Percentiles rank a stretch among this genome's conserved stretches.
Conservation (phyloP, 2,797 vertebrate species). For the Notoglanidium macrostoma region DNA sequence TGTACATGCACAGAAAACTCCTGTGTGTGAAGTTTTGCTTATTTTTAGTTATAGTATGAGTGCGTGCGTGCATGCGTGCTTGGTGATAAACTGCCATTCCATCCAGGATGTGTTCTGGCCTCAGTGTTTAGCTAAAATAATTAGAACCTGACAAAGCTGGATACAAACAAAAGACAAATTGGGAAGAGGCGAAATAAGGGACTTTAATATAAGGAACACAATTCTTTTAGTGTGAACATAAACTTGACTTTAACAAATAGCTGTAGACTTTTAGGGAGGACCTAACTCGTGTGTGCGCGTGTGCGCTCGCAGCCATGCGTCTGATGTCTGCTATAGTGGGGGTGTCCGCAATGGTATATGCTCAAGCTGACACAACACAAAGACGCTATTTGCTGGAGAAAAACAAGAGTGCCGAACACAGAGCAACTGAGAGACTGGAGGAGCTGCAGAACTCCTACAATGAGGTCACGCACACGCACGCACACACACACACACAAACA, state of each 20-base stretch:
- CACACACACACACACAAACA: background rate
- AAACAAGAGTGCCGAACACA: conserved; percentile 69
- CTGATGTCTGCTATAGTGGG: conserved; percentile 83
- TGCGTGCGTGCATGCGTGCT: background rate
- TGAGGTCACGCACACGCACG: conserved; percentile 69
- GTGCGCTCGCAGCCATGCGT: conserved; percentile 79
- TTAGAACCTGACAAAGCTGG: background rate
- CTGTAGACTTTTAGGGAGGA: background rate
- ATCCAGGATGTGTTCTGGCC: background rate
- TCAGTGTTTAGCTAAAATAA: background rate
- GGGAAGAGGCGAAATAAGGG: background rate
- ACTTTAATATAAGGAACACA: too few species aligned
- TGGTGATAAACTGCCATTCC: background rate
- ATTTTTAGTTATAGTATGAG: background rate
- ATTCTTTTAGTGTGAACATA: background rate
- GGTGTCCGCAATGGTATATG: conserved; percentile 73
- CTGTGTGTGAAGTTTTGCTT: background rate
- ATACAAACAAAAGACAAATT: background rate
- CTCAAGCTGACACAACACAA: conserved; percentile 78
- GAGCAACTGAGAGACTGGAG: conserved; percentile 75
- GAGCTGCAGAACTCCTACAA: conserved; percentile 72
- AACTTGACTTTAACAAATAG: background rate
- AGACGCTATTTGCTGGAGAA: conserved; percentile 77
- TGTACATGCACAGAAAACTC: background rate
- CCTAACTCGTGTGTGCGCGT: background rate